Base-by-base conservation (phyloP, 2,797 vertebrate genomes). In the Enteromius unitaeniatus region DNA sequence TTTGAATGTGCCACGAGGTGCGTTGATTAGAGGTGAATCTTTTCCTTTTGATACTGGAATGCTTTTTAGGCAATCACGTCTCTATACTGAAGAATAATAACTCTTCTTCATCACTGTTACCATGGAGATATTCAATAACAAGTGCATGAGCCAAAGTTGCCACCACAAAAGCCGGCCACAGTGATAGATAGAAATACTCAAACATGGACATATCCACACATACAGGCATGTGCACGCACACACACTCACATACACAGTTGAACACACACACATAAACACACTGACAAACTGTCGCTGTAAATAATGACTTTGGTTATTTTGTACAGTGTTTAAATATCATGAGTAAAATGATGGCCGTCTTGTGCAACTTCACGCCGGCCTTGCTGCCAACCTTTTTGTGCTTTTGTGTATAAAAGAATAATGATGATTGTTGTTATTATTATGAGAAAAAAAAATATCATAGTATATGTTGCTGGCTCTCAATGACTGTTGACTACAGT, bases 301-400 rank as follows among this genome's bases (percentile, higher is more conserved):
- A 99, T 99, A 91, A 89, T 86, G 91, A 88, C 85, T 83, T 85
- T 92, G 88, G 92, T 91, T 92, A 89, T 92, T 93, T 91, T 97
- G 95, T 99, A 97, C 96, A 97, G 95, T 92, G 92, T 97, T 96
- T 94, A 93, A 95, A 93, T 92, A 89, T 81, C 78, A 91, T 92
- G 91, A 92, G 94, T 95, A 90, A 89, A 93, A 91, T 93, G 84
- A 94, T 93, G 93, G 94, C 92, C 91, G 86, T 94, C 93, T 93
- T 93, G 92, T 94, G 93, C 93, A 94, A 94, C 93, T 92, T 91
- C 92, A 93, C 91, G 93, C 93, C 92, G 93, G 94, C 93, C 91
- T 91, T 93, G 94, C 94, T 95, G 95, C 95, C 94, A 96, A 94
- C 90, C 92, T 95, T 88, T 37, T 94, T 87, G 88, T 91, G 90